These are phyloP conservation scores for Gila robusta DNA, from an alignment of 2,797 vertebrate genomes.

Conservation along the genomic window DNA sequence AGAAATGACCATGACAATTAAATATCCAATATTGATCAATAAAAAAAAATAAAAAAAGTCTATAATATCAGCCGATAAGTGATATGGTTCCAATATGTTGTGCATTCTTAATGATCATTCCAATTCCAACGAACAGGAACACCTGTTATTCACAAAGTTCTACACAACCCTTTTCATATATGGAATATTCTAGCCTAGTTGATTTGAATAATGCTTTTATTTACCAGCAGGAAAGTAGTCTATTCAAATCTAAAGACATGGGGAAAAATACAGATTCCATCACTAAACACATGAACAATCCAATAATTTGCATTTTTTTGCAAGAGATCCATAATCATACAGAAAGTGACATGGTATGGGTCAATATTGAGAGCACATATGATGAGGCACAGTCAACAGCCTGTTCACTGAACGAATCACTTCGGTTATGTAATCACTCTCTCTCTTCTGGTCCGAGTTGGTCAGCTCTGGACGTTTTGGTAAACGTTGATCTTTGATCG, in stretches of 20 bases:
- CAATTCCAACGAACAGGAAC: neutral
- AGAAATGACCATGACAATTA: neutral
- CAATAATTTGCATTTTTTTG: neutral
- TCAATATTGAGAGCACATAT: neutral
- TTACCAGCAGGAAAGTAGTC: neutral
- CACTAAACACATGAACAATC: neutral
- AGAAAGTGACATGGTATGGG: neutral
- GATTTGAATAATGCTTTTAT: neutral
- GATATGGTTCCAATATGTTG: neutral
- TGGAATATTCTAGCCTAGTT: neutral
- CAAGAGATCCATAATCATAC: neutral
- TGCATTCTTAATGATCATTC: neutral
- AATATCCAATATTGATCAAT: neutral
- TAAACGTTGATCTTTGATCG: constrained; percentile 26
- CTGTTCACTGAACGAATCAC: neutral
- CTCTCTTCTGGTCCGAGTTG: neutral
- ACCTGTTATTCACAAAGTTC: neutral
- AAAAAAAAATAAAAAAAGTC: neutral
- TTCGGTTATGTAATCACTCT: constrained; percentile 13
- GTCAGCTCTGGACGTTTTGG: constrained; percentile 9
- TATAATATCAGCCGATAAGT: neutral
- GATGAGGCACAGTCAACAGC: neutral
- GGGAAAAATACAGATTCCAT: neutral
- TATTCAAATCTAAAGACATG: neutral
- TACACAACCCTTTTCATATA: neutral